These are phyloP conservation scores for Xanthorhoe designata DNA, from an alignment of 2,888 invertebrate genomes.

Conservation along the genomic window DNA sequence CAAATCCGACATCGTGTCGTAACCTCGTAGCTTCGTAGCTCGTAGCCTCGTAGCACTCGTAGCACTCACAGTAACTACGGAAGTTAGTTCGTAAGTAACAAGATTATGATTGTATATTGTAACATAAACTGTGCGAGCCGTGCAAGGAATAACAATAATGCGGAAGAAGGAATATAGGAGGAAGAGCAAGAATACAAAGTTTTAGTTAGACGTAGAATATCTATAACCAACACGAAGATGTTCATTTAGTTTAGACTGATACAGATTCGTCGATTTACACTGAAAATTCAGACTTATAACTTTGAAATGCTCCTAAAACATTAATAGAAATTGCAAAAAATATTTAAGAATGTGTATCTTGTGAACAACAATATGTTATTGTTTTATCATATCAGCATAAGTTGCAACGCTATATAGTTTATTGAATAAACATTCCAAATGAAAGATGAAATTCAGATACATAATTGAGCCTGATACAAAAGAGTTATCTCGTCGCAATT, in stretches of 20 bases:
- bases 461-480: no score
- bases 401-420: no score
- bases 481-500: no score
- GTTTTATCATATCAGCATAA: no score
- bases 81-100: conserved; percentile 47
- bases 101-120: conserved; percentile 39
- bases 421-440: no score
- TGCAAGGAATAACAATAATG: conserved; percentile 26
- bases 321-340: no score
- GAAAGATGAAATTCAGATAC: no score
- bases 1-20: neutral
- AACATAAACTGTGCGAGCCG: conserved; percentile 16
- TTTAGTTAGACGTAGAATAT: neutral
- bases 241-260: neutral
- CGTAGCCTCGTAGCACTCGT: conserved; percentile 35
- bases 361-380: no score
- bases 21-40: conserved; percentile 26
- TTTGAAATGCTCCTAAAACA: no score
- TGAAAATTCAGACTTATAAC: neutral
- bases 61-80: conserved; percentile 34
- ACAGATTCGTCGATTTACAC: neutral
- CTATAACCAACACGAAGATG: neutral
- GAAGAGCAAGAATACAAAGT: neutral
- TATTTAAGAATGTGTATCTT: no score
- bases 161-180: conserved; percentile 7